These are phyloP conservation scores for Frankliniella fusca DNA, from an alignment of 2,888 invertebrate genomes.

Conservation along the genomic window DNA sequence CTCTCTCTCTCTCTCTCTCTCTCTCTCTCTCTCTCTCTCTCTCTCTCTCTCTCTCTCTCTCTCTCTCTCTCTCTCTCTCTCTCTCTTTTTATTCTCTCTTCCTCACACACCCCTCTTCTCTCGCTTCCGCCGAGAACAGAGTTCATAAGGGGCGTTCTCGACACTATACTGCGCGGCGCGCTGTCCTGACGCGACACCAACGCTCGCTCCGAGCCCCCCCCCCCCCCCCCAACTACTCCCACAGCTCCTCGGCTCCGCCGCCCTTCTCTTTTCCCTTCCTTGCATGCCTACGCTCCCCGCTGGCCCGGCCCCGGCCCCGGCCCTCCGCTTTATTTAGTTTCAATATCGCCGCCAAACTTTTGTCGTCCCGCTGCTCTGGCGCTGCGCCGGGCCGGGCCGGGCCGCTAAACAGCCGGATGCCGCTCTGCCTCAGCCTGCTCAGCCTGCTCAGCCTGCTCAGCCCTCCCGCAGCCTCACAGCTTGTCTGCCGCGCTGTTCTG, in stretches of 20 bases:
- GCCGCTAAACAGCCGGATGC: not conserved
- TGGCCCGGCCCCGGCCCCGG: not conserved
- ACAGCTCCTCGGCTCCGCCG: not conserved
- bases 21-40: too few species aligned
- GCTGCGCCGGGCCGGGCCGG: not conserved
- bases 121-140: too few species aligned
- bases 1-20: too few species aligned
- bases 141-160: too few species aligned
- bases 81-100: too few species aligned
- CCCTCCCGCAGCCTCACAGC: too few species aligned
- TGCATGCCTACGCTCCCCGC: not conserved
- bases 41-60: too few species aligned
- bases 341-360: slow-evolving; percentile 11
- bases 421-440: too few species aligned
- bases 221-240: not conserved
- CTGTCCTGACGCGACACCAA: not conserved
- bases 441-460: too few species aligned
- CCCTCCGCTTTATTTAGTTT: slow-evolving; percentile 22
- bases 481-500: too few species aligned
- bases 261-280: not conserved
- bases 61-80: not conserved
- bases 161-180: too few species aligned
- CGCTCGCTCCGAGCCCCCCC: not conserved
- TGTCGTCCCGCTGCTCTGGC: not conserved
- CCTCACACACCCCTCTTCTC: too few species aligned